phyloP scores from a whole-genome alignment of 1,140 invertebrate genomes.

The Drosophila orena region DNA sequence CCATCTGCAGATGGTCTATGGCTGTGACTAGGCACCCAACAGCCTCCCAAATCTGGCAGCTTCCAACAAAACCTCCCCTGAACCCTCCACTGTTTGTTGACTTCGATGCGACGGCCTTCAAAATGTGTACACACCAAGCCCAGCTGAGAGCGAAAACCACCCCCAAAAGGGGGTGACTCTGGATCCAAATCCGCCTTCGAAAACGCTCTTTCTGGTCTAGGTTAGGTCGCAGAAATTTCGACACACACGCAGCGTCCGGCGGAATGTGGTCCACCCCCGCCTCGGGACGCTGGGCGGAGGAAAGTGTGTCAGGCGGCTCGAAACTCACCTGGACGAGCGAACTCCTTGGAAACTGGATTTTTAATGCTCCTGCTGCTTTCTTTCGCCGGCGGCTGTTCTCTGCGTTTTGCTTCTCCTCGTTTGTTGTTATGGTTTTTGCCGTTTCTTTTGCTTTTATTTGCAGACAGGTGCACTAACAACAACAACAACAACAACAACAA shows the following conservation, averaged over 20 bases:
- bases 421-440: constrained; percentile 39
- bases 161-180: constrained; percentile 36
- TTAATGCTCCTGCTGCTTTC: constrained; percentile 38
- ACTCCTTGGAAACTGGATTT: constrained; percentile 43
- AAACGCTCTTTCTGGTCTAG: constrained; percentile 16
- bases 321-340: constrained; percentile 24
- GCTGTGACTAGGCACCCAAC: no score
- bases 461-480: constrained; percentile 65
- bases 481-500: no score
- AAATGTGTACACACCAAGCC: constrained; percentile 41
- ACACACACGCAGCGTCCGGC: constrained; percentile 51
- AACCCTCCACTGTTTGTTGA: background rate
- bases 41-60: background rate
- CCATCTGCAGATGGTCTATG: no score
- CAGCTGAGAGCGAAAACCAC: constrained; percentile 45
- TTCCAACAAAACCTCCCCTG: background rate
- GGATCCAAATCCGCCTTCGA: constrained; percentile 10
- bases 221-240: constrained; percentile 33
- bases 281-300: constrained; percentile 2
- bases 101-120: constrained; percentile 24
- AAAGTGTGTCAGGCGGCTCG: constrained; percentile 28
- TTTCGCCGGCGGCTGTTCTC: constrained; percentile 28
- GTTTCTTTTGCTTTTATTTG: constrained; percentile 45
- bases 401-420: no score
- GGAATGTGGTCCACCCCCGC: constrained; percentile 67